Evolutionary conservation across 2,113 vertebrate genomes (phyloP), one percentile per base, ranked within the genome.

Genomic region (Onychostruthus taczanowskii): DNA sequence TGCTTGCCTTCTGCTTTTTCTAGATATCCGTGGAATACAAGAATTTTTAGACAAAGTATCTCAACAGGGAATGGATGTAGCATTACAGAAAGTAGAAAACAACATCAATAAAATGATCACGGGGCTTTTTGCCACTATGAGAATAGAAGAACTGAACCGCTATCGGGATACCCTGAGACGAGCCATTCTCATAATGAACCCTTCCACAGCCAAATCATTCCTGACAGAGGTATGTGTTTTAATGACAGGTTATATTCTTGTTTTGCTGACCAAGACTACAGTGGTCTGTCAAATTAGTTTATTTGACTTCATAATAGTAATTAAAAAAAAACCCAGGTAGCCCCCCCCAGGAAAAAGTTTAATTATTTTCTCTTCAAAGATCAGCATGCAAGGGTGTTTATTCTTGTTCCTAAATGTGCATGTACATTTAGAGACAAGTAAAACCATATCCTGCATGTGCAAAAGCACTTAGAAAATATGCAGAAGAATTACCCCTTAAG

Each of bases 51-150:
- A 99, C 98, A 98, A 98, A 98, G 98, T 99, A 0, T 99, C 99
- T 90, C 99, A 99, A 96, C 99, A 99, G 91, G 99, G 99, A 81
- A 99, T 99, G 99, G 99, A 99, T 61, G 99, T 99, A 66, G 99
- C 99, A n/a, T 98, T 99, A 88, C 99, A 99, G 97, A 99, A 99
- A 95, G 99, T 99, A 87, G 99, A 99, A 97, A 99, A 98, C 89
- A 99, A 99, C 91, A 99, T 99, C 96, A 99, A 99, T 97, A 99
- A 99, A 98, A 99, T 99, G 99, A 99, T 99, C 97, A 99, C 99
- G 0, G 98, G 99, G 49, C 98, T 99, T 96, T 99, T 99, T 97
- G 98, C 99, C 66, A 99, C 98, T 26, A 98, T 99, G 99, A 97
- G 99, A 20, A 99, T 99, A 96, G 99, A 99, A 87, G 99, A 99